Conservation (phyloP, 1,140 invertebrate species). For the Euwallacea similis region DNA sequence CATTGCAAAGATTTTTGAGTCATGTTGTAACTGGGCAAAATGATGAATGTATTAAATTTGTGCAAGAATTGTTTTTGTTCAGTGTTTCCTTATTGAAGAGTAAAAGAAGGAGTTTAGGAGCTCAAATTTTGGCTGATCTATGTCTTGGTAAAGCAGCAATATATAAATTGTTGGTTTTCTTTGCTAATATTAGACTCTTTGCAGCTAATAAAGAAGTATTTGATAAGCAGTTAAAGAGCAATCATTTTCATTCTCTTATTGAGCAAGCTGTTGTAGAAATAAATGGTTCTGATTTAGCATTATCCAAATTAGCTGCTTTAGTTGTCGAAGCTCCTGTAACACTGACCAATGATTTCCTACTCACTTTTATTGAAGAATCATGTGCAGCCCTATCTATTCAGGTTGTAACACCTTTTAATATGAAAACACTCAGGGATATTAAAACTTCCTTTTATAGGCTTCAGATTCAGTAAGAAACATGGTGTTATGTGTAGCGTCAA, state of each 20-base stretch:
- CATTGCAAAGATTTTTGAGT: not conserved
- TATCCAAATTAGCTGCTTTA: not conserved
- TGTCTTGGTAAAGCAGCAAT: not conserved
- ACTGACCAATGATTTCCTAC: not conserved
- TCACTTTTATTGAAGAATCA: conserved; percentile 1
- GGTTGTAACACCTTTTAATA: not conserved
- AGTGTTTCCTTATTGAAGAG: not conserved
- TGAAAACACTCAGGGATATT: not conserved
- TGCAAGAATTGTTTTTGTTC: conserved; percentile 3
- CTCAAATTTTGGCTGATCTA: conserved; percentile 4
- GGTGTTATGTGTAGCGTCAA: not conserved
- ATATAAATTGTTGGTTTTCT: no score
- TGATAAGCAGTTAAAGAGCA: not conserved
- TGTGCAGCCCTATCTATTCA: conserved; percentile 1
- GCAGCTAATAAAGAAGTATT: not conserved
- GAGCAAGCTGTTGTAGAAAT: not conserved
- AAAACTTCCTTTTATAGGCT: conserved; percentile 13
- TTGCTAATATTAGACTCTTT: not conserved
- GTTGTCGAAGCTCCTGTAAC: not conserved
- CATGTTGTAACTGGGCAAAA: no score
- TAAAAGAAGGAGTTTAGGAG: not conserved
- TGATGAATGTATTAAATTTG: not conserved
- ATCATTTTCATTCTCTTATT: not conserved
- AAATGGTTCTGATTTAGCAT: not conserved
- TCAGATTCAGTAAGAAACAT: conserved; percentile 17